phyloP scores from a whole-genome alignment of 2,797 vertebrate species.

The Ctenopoma kingsleyae region DNA sequence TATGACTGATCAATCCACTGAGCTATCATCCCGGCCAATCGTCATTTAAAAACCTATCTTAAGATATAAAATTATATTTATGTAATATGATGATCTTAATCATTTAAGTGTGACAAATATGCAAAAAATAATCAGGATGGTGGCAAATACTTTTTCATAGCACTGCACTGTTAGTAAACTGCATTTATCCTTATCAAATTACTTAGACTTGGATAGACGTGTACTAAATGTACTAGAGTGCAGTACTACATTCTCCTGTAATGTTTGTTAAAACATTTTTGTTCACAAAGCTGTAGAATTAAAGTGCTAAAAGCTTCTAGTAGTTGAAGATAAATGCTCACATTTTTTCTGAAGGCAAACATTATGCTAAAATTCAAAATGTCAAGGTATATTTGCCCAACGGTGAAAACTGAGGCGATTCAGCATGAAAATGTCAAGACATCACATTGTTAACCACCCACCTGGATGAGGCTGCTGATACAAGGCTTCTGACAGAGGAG shows the following conservation, averaged over 20 bases:
- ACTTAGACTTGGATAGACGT: not conserved
- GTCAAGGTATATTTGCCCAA: conserved; percentile 30
- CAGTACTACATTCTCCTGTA: not conserved
- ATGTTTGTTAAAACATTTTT: not conserved
- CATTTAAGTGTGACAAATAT: no score
- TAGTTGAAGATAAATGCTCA: conserved; percentile 3
- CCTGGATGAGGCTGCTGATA: conserved; percentile 61
- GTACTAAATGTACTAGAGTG: not conserved
- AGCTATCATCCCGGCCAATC: no score
- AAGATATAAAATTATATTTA: no score
- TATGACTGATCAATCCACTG: no score
- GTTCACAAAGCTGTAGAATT: not conserved
- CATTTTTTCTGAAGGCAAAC: conserved; percentile 15
- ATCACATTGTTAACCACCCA: conserved; percentile 45
- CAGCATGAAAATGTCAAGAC: conserved; percentile 41
- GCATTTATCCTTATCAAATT: not conserved
- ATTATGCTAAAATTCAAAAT: conserved; percentile 41
- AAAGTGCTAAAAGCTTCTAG: conserved; percentile 8
- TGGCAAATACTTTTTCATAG: no score
- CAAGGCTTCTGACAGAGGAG: conserved; percentile 49
- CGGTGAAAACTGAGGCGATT: not conserved
- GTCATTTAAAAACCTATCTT: no score
- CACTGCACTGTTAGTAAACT: conserved; percentile 2
- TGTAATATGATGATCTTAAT: no score
- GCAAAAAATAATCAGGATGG: no score